Evolutionary conservation across 1,140 invertebrate species (phyloP).

Genomic region (Drosophila willistoni): DNA sequence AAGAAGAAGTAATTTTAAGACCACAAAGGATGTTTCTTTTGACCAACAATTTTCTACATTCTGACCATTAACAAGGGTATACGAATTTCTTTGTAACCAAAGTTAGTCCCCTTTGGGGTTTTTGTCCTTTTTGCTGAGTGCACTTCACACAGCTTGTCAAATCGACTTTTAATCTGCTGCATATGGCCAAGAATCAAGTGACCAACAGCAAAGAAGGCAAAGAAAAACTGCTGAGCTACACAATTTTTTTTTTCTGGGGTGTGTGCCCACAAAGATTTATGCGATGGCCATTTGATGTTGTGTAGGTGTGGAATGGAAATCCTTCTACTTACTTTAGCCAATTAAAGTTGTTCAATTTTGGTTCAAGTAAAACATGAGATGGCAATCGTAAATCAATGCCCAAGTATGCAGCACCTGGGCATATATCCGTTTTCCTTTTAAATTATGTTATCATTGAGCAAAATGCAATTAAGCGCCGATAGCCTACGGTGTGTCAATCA

Average conservation of each 20-base stretch:
- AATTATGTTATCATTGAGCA: slow-evolving; percentile 80
- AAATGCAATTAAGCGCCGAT: slow-evolving; percentile 78
- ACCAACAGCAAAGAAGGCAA: slow-evolving; percentile 34
- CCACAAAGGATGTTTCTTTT: too few relatives aligned
- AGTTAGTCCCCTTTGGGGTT: background rate
- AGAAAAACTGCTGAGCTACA: slow-evolving; percentile 39
- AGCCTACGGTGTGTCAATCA: slow-evolving; percentile 78
- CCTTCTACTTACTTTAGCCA: background rate
- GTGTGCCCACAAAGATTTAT: slow-evolving; percentile 35
- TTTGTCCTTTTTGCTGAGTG: slow-evolving; percentile 19
- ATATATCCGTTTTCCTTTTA: slow-evolving; percentile 66
- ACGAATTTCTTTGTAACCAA: too few relatives aligned
- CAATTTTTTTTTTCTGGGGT: background rate
- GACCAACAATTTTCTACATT: too few relatives aligned
- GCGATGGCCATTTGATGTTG: slow-evolving; percentile 7
- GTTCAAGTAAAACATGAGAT: background rate
- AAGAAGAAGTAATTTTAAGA: too few relatives aligned
- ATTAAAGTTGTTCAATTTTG: background rate
- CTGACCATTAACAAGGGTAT: too few relatives aligned
- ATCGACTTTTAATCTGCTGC: slow-evolving; percentile 76
- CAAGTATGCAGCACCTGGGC: slow-evolving; percentile 35
- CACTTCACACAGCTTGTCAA: slow-evolving; percentile 65
- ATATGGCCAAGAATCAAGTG: slow-evolving; percentile 69
- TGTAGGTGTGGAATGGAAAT: background rate
- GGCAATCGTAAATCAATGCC: slow-evolving; percentile 65